These are phyloP conservation scores for Centrocercus urophasianus DNA, from an alignment of 2,113 vertebrate species.

Conservation along the genomic window DNA sequence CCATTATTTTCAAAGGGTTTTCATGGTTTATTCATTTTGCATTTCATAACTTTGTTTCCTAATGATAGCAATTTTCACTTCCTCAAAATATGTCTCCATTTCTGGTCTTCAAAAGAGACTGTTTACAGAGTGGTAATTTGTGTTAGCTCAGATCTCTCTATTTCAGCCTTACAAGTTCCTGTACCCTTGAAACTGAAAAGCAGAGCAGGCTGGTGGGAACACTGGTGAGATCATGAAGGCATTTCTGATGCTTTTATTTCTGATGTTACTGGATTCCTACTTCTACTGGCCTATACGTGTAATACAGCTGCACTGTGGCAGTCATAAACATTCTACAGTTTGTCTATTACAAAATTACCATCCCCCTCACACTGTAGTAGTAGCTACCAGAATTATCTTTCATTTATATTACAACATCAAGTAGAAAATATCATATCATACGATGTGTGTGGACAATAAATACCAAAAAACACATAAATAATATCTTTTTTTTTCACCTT, in stretches of 20 bases:
- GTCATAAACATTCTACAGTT: conserved; percentile 14
- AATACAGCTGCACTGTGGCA: not conserved
- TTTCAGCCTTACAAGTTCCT: not conserved
- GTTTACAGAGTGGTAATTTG: not conserved
- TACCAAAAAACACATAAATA: not conserved
- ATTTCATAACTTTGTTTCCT: not conserved
- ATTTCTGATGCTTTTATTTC: conserved; percentile 10
- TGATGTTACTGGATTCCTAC: not conserved
- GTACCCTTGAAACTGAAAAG: not conserved
- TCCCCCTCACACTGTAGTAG: not conserved
- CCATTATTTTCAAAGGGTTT: not conserved
- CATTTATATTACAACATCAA: not conserved
- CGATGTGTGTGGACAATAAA: not conserved
- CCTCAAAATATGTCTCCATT: not conserved
- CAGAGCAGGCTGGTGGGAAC: not conserved
- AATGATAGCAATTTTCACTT: not conserved
- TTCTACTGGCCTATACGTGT: not conserved
- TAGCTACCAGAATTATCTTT: not conserved
- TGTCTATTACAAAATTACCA: not conserved
- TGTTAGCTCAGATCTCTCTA: not conserved
- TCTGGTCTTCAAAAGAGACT: not conserved
- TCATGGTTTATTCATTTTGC: not conserved
- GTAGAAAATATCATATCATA: not conserved
- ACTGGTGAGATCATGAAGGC: not conserved
- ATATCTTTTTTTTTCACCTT: not conserved